phyloP scores from a whole-genome alignment of 2,888 invertebrate species.

The Cephus sareptanus region DNA sequence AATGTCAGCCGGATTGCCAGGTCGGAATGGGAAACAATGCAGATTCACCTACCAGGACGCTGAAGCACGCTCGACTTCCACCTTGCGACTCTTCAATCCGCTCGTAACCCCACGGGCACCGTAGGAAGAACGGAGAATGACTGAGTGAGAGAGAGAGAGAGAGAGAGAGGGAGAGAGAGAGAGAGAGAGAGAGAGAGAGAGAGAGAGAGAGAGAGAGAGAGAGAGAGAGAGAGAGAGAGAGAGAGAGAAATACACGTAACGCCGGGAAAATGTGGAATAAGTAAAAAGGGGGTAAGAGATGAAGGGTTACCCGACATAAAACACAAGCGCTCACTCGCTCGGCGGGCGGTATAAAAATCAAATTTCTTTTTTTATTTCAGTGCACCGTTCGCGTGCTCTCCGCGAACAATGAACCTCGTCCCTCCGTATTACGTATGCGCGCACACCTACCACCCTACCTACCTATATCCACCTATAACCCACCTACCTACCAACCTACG shows the following conservation, averaged over 20 bases:
- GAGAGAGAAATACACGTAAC: background rate
- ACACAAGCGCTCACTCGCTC: background rate
- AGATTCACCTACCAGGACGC: background rate
- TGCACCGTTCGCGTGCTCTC: background rate
- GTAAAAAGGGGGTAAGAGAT: background rate
- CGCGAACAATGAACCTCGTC: conserved; percentile 5
- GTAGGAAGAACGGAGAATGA: background rate
- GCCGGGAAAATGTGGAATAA: background rate
- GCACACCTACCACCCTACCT: background rate
- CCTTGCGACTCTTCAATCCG: background rate
- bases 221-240: background rate
- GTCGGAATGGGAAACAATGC: background rate
- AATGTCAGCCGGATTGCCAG: background rate
- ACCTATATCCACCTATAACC: background rate
- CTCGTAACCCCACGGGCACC: background rate
- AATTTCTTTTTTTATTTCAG: background rate
- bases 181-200: no score
- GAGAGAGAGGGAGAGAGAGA: background rate
- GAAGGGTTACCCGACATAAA: background rate
- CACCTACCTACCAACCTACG: background rate
- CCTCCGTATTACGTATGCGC: conserved; percentile 4
- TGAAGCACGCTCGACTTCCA: background rate
- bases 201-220: background rate
- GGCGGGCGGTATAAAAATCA: background rate
- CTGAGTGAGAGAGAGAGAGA: background rate